Base-by-base conservation (phyloP, 1,140 invertebrate genomes). In the Cotesia vestalis region DNA sequence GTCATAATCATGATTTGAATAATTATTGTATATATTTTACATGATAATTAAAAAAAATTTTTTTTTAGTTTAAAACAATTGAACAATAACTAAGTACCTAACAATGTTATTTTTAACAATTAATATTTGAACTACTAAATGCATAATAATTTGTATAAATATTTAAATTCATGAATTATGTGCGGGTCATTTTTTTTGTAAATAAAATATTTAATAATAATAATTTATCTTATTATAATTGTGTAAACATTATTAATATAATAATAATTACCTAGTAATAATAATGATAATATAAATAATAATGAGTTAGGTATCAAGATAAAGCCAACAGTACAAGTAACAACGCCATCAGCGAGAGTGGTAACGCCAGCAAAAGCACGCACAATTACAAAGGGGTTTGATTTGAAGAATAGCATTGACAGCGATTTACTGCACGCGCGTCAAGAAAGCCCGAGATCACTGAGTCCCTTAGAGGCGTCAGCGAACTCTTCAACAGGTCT, bases 381-480 rank as follows among this genome's bases (percentile, higher is more conserved):
- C 17, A 69, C 77, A 12, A 64, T 83, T 9, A 72, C 82, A 17
- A 83, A 84, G 59, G 83, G 83, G 4, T 85, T 85, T 38, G 76
- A 83, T 68, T 38, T 85, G 9, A 79, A 77, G 17, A 78, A 74
- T 53, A 66, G 75, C 2, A 83, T 85, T 46, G 79, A 74, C 53
- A 67, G 71, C 60, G 77, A 84, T 71, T 71, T 78, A 1, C 52
- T 83, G 9, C 81, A 76, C 69, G 77, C 80, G 2, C 77, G 77
- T 46, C 76, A 77, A 61, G 77, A 79, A 46, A 80, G 76, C 67
- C 78, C 81, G 57, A 62, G 80, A 63, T 83, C 84, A 14, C 78
- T 80, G 67, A 86, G 83, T 71, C 85, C 85, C 1, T 27, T 27
- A 9, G 72, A 67, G 8, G 79, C 79, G 2, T 59, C 57, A 4